phyloP scores from a whole-genome alignment of 2,113 vertebrate genomes.

The Lanius ludovicianus region DNA sequence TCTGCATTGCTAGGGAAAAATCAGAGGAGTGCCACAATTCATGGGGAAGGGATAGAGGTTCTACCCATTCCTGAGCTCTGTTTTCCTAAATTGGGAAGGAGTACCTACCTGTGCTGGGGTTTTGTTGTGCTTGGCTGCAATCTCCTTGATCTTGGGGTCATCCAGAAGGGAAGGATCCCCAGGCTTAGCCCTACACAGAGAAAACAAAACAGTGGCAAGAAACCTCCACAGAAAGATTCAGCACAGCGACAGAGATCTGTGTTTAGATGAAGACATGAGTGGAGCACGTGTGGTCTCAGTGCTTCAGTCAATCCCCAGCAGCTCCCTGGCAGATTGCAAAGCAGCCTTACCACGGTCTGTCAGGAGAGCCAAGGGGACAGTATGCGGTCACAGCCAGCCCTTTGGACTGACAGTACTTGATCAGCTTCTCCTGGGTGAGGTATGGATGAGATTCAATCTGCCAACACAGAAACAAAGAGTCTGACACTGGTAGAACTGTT shows the following conservation, averaged over 20 bases:
- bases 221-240: not conserved
- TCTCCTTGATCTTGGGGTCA: constrained; percentile 81
- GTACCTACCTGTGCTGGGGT: constrained; percentile 82
- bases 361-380: constrained; percentile 90
- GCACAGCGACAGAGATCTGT: not conserved
- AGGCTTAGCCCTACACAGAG: constrained; percentile 71
- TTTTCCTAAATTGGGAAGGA: not conserved
- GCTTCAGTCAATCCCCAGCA: not conserved
- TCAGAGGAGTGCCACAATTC: not conserved
- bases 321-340: constrained; percentile 50
- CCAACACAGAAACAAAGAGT: not conserved
- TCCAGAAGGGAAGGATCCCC: constrained; percentile 80
- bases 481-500: not conserved
- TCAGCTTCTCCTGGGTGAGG: constrained; percentile 87
- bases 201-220: not conserved
- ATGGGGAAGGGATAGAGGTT: not conserved
- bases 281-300: not conserved
- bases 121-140: constrained; percentile 84
- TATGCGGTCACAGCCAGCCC: constrained; percentile 89
- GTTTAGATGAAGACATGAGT: not conserved
- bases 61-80: not conserved
- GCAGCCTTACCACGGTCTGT: constrained; percentile 82
- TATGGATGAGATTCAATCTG: constrained; percentile 93
- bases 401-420: constrained; percentile 86
- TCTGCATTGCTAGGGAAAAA: not conserved